Conservation (phyloP, 2,888 invertebrate species). For the Lypha dubia region DNA sequence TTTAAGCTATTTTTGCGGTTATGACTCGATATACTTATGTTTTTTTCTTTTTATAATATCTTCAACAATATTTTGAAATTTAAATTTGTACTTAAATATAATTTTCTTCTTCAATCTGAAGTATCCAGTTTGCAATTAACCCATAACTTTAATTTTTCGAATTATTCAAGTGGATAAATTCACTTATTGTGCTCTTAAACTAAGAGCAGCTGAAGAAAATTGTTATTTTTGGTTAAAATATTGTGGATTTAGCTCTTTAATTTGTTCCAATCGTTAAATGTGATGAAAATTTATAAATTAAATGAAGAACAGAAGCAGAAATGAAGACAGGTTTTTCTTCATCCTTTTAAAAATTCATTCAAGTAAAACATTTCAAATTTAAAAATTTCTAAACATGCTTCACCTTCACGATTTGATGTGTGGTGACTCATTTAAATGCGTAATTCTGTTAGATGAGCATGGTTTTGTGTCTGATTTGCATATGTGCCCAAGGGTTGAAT, state of each 20-base stretch:
- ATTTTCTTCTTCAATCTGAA: background rate
- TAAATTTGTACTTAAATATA: background rate
- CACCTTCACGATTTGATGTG: background rate
- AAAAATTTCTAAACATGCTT: conserved; percentile 16
- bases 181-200: conserved; percentile 3
- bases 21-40: no score
- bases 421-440: conserved; percentile 8
- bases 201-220: conserved; percentile 14
- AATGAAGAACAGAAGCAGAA: background rate
- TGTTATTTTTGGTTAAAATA: background rate
- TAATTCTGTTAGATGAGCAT: background rate
- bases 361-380: conserved; percentile 11
- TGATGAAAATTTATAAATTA: conserved; percentile 12
- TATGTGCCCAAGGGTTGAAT: conserved; percentile 4
- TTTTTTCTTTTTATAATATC: background rate
- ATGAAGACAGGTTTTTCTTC: background rate
- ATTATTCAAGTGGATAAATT: conserved; percentile 27
- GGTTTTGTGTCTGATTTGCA: background rate
- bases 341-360: conserved; percentile 11
- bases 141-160: background rate
- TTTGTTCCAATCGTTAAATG: background rate
- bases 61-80: background rate
- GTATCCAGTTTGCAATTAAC: background rate
- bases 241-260: background rate
- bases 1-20: no score